Evolutionary conservation across 2,113 vertebrate genomes (phyloP).

Genomic region (Polypterus senegalus): DNA sequence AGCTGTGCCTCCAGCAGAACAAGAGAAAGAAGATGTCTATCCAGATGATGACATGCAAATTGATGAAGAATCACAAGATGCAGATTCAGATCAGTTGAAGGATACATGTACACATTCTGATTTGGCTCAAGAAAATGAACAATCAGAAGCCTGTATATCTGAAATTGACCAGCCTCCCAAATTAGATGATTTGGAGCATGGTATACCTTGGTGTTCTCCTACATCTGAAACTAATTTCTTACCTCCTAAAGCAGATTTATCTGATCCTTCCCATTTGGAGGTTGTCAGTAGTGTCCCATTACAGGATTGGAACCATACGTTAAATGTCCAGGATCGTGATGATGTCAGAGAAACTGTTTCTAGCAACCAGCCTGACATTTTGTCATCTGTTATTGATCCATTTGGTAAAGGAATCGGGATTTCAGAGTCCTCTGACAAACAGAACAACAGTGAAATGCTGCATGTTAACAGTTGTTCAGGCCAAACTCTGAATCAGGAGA

Average conservation of each 20-base stretch:
- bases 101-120: background rate
- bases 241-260: background rate
- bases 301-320: background rate
- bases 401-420: background rate
- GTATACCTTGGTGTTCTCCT: background rate
- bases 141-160: background rate
- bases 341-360: background rate
- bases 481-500: background rate
- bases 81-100: background rate
- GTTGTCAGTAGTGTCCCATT: background rate
- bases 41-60: background rate
- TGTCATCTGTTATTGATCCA: background rate
- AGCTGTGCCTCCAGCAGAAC: background rate
- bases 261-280: background rate
- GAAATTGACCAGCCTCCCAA: background rate
- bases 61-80: background rate
- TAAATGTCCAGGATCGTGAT: background rate
- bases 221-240: background rate
- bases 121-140: background rate
- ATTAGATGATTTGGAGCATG: background rate
- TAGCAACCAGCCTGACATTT: background rate
- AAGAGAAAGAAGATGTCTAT: background rate
- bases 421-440: background rate
- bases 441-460: background rate
- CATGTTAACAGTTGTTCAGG: background rate